Evolutionary conservation across 2,113 vertebrate genomes (phyloP), one percentile per base, ranked within the genome.

Genomic region (Mustelus asterias): DNA sequence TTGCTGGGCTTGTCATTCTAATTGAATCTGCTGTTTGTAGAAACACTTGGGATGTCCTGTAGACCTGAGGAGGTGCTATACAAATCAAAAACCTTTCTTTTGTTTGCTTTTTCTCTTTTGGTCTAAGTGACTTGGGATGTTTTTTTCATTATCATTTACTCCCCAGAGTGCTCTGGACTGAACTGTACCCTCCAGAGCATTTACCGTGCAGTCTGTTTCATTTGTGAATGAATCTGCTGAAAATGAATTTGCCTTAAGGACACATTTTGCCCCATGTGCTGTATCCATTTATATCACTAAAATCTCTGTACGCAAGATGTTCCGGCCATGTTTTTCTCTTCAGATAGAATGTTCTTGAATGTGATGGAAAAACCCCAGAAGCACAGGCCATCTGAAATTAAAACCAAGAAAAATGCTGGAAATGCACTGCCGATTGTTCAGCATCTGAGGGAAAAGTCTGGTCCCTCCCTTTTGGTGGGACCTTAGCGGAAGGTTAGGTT

Each of bases 261-360:
- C 26, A 93, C 63, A 65, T 65, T 93, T 65, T 67, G 89, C n/a
- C 60, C 89, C 89, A 93, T 93, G 89, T 93, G 60, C 58, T 67
- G 89, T 10, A 67, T 65, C 60, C 29, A 65, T 67, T 93, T 93
- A 65, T 65, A 93, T 93, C n/a, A 67, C 60, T 65, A 93, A 65
- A 93, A 65, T 92, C 89, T 93, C 89, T 93, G 60, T 14, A 93
- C 67, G 60, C 89, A 93, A 93, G 89, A 67, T 93, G 89, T 93
- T 93, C 60, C 60, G 63, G 37, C 14, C 89, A 93, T 65, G 89
- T 65, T 67, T 67, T 93, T 65, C 89, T 67, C n/a, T 65, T 65
- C 60, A 93, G 60, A 65, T n/a, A 93, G 16, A 93, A 93, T 93
- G 89, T 93, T 67, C 60, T 93, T 93, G 60, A 33, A 65, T 67